A percentile compares a stretch with the other conserved stretches of the same genome.
phyloP scores from a whole-genome alignment of 2,113 vertebrate species.

The Barnardius zonarius region DNA sequence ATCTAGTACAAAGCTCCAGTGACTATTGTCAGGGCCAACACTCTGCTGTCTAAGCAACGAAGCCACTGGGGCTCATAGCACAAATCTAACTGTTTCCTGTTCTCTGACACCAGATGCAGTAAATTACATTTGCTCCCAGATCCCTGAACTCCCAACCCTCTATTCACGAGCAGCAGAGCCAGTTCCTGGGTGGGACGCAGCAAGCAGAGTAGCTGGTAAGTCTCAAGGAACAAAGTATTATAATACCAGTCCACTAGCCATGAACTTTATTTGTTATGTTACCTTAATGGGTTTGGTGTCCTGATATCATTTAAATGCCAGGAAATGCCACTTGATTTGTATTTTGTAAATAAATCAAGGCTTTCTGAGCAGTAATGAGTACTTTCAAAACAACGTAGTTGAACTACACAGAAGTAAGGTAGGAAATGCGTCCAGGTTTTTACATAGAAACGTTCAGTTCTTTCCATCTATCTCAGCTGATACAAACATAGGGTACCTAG shows the following conservation, averaged over 20 bases:
- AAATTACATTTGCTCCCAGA: constrained; percentile 82
- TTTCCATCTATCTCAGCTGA: background rate
- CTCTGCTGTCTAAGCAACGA: constrained; percentile 81
- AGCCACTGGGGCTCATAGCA: constrained; percentile 53
- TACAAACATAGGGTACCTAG: background rate
- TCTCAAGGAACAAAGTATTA: constrained; percentile 65
- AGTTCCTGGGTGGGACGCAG: constrained; percentile 73
- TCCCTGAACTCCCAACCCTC: constrained; percentile 78
- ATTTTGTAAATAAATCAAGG: constrained; percentile 8
- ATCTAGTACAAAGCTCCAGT: constrained; percentile 65
- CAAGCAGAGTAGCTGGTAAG: constrained; percentile 82
- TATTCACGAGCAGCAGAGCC: constrained; percentile 74
- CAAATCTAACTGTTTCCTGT: constrained; percentile 76
- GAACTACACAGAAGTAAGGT: background rate
- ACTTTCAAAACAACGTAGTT: background rate
- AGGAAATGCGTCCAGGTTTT: background rate
- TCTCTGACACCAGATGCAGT: constrained; percentile 82
- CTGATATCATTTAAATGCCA: constrained; percentile 14
- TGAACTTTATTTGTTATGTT: constrained; percentile 41
- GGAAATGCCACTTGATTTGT: background rate
- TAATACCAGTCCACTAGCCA: constrained; percentile 35
- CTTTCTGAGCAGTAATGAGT: background rate
- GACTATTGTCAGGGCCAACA: constrained; percentile 74
- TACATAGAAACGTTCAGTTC: background rate
- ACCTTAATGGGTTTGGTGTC: constrained; percentile 5